These are phyloP conservation scores for Seladonia tumulorum DNA, from an alignment of 2,888 invertebrate species.

Conservation along the genomic window DNA sequence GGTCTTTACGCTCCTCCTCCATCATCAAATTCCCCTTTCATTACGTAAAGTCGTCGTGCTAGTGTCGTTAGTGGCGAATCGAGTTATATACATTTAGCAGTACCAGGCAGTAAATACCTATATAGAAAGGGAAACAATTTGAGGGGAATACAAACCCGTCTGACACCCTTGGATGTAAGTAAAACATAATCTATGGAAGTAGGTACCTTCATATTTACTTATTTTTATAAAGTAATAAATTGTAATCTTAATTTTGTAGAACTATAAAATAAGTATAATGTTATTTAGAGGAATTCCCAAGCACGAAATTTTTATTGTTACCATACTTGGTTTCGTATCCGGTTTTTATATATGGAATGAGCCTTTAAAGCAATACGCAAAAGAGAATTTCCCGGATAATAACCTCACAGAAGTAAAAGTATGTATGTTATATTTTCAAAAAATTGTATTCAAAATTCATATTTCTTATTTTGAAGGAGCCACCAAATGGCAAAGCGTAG, in stretches of 20 bases:
- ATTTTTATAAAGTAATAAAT: neutral
- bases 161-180: neutral
- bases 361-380: constrained; percentile 27
- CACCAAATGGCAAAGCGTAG: neutral
- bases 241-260: neutral
- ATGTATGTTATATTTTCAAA: neutral
- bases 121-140: too few relatives aligned
- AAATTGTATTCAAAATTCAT: neutral
- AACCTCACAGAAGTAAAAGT: neutral
- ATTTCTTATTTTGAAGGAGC: neutral
- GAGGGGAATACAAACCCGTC: too few relatives aligned
- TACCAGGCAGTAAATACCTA: too few relatives aligned
- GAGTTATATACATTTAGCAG: too few relatives aligned
- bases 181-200: neutral
- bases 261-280: constrained; percentile 8
- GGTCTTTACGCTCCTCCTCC: too few relatives aligned
- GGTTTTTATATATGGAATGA: constrained; percentile 33
- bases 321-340: neutral
- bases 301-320: neutral
- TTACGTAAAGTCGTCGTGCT: too few relatives aligned
- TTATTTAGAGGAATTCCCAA: neutral
- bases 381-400: neutral
- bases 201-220: neutral
- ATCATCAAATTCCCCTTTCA: too few relatives aligned
- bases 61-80: too few relatives aligned